Base-by-base conservation (phyloP, 2,797 vertebrate genomes). In the Poecile montanus region DNA sequence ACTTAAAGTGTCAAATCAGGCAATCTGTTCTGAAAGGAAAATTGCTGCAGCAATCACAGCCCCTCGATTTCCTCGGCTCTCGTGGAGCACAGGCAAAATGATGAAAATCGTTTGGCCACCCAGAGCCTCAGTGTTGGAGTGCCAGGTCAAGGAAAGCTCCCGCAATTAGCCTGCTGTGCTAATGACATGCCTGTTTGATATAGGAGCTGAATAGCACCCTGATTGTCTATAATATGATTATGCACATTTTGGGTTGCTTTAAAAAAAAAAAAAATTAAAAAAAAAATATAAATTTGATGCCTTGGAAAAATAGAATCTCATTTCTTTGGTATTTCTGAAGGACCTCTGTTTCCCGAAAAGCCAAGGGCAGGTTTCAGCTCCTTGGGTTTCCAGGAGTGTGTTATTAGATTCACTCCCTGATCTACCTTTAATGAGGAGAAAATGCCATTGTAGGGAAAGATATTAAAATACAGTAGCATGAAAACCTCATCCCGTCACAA, bases 21-120 rank as follows among this genome's bases (percentile, higher is more conserved):
- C 94, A 90, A 94, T 95, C 93, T 92, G 66, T 8, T 77, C 95
- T 94, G 97, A 96, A 97, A 96, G 83, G 96, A 97, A 97, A 96
- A 96, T 96, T 97, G 67, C 95, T 71, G 23, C 73, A 82, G 93
- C 94, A 96, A 96, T 95, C 96, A 87, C 89, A 60, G 95, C n/a
- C 91, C 89, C 89, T 90, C 73, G 57, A 63, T 87, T 94, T 94
- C 91, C 96, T 81, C 73, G 44, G 61, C 61, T 29, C 87, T 94
- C 30, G n/a, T 1, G 79, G 83, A 88, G 85, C 56, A 32, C 96
- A 72, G 95, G 77, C 80, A n/a, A 73, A 96, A 95, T 95, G 88
- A 94, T 72, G 93, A 84, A 97, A 97, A 97, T 95, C 8, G 10
- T 72, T 93, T 65, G 96, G 86, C 96, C 96, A 97, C 96, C 95